Evolutionary conservation across 1,140 invertebrate genomes (phyloP).

Genomic region (Aplysia californica): DNA sequence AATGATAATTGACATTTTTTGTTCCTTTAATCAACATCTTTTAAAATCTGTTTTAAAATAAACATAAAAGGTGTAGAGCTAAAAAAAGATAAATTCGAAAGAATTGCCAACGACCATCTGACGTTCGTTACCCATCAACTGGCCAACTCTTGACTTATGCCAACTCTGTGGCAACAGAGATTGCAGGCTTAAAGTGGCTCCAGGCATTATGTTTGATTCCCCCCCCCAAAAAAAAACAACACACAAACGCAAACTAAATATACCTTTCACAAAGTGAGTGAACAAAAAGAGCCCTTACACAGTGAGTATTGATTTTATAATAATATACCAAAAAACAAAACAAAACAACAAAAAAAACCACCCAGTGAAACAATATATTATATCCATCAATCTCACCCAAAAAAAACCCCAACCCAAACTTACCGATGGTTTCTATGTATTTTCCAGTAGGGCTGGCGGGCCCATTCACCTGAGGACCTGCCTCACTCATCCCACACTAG

Average conservation of each 20-base stretch:
- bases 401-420: slow-evolving; percentile 17
- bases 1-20: too few species aligned
- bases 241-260: neutral
- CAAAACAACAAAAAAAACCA: too few species aligned
- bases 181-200: neutral
- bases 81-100: neutral
- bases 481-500: slow-evolving; percentile 37
- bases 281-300: too few species aligned
- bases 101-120: too few species aligned
- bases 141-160: neutral
- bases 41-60: too few species aligned
- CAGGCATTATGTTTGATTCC: neutral
- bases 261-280: neutral
- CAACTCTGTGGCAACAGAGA: neutral
- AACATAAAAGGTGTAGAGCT: neutral
- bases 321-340: too few species aligned
- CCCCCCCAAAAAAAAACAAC: neutral
- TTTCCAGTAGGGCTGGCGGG: slow-evolving; percentile 57
- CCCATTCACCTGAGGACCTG: slow-evolving; percentile 58
- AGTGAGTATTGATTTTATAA: too few species aligned
- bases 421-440: slow-evolving; percentile 60
- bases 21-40: too few species aligned
- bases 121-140: too few species aligned
- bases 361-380: too few species aligned
- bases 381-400: too few species aligned